Evolutionary conservation across 2,888 invertebrate species (phyloP), one percentile per base, ranked within the genome.

Genomic region (Polydrusus tereticollis): DNA sequence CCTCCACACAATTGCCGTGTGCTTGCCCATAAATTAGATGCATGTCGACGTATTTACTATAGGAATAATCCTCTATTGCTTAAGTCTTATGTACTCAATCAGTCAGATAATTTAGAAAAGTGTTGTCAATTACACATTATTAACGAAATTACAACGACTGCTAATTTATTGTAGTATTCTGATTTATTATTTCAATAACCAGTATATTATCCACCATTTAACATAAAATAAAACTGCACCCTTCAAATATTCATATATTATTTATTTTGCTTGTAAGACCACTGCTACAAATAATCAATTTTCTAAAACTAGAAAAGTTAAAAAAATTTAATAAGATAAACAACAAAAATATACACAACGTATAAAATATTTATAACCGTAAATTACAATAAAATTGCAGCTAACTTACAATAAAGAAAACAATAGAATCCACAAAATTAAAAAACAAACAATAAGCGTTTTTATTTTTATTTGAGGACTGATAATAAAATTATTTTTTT

Each of bases 271-370:
- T 64, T 82, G 81, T 83, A 83, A 81, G 82, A 83, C 81, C 82
- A 83, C 81, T 81, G 82, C 82, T 83, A 84, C 83, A 82, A 83
- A 83, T 82, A 80, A 81, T 78, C 74, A 50, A 41, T 67, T 64
- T 60, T 45, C 52, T 79, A 79, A 80, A 82, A 80, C 82, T 82
- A 83, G 80, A 79, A 82, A 83, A 81, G 77, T 82, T 81, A 81
- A 82, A 84, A 84, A 83, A 83, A 83, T 83, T 84, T 83, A 84
- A 81, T 80, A 81, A 80, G 59, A 23, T 82, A 81, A 81, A 81
- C 81, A 83, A 83, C 83, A 81, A 82, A 83, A 84, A 84, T 83
- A 78, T 83, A 83, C 82, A 84, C 77, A 80, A 78, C 79, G 82
- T 80, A 78, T 81, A 80, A 80, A 80, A 81, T 79, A 80, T 79